These are phyloP conservation scores for Sweltsa coloradensis DNA, from an alignment of 1,140 invertebrate genomes.

Conservation along the genomic window DNA sequence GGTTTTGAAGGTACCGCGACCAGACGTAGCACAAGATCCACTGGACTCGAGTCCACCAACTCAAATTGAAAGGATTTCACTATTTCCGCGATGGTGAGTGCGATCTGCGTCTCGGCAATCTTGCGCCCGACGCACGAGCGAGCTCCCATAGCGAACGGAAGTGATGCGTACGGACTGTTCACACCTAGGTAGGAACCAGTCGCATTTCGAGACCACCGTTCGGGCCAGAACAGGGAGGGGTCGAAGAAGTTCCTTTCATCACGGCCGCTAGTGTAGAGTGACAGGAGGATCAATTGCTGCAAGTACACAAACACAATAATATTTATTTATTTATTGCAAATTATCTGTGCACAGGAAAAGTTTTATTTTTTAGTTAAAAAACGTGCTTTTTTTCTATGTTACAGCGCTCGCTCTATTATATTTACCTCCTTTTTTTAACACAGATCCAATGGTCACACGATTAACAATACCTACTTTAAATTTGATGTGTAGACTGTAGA, in stretches of 20 bases:
- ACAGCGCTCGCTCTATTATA: too few species aligned
- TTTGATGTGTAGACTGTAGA: too few species aligned
- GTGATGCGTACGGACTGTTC: constrained; percentile 47
- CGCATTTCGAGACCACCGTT: constrained; percentile 54
- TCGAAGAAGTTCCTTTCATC: constrained; percentile 52
- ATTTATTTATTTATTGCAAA: background rate
- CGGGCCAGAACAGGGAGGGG: constrained; percentile 57
- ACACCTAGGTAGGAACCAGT: constrained; percentile 31
- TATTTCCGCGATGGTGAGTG: constrained; percentile 48
- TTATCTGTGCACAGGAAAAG: background rate
- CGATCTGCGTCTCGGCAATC: constrained; percentile 62
- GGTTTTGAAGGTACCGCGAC: too few species aligned
- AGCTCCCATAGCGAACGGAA: constrained; percentile 72
- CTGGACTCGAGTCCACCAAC: too few species aligned
- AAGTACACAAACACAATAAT: constrained; percentile 17
- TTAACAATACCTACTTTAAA: too few species aligned
- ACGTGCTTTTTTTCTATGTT: too few species aligned
- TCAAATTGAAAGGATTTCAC: too few species aligned
- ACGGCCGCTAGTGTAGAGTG: constrained; percentile 66
- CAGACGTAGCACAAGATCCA: too few species aligned
- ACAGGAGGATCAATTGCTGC: constrained; percentile 64
- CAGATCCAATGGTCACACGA: too few species aligned
- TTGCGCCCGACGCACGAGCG: constrained; percentile 72
- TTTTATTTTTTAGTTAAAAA: too few species aligned
- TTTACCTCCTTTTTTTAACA: constrained; percentile 3